Evolutionary conservation across 2,888 invertebrate genomes (phyloP).

Genomic region (Eupelmus urozonus): DNA sequence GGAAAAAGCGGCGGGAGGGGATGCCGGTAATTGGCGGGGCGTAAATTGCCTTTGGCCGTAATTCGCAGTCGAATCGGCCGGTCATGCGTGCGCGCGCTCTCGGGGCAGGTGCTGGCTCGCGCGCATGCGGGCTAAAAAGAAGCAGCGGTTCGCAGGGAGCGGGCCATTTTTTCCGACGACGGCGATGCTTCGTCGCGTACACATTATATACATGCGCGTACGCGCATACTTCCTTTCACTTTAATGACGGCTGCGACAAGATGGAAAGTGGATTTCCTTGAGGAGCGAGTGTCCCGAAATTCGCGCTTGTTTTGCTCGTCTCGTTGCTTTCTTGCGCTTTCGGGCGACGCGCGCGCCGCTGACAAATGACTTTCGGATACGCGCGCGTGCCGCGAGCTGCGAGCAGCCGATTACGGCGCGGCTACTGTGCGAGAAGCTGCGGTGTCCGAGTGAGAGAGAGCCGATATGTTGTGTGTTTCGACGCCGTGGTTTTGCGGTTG

Average conservation of each 20-base stretch:
- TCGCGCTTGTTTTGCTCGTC: slow-evolving; percentile 9
- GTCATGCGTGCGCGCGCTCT: slow-evolving; percentile 17
- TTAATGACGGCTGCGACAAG: slow-evolving; percentile 49
- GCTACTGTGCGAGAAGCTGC: no score
- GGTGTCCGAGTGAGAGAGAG: not conserved
- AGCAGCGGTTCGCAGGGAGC: slow-evolving; percentile 55
- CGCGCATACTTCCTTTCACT: slow-evolving; percentile 62
- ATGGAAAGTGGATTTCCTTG: slow-evolving; percentile 59
- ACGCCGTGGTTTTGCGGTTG: no score
- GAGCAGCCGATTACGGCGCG: not conserved
- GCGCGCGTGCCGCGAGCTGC: slow-evolving; percentile 15
- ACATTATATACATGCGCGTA: no score
- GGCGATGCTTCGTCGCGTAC: slow-evolving; percentile 36
- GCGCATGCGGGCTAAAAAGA: slow-evolving; percentile 63
- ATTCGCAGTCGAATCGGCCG: slow-evolving; percentile 45
- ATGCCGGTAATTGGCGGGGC: slow-evolving; percentile 45
- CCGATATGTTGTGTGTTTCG: not conserved
- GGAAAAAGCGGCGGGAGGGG: not conserved
- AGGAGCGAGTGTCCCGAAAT: slow-evolving; percentile 36
- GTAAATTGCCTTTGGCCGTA: slow-evolving; percentile 49
- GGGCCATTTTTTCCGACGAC: slow-evolving; percentile 54
- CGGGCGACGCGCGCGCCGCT: not conserved
- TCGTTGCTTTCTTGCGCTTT: not conserved
- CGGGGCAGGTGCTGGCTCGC: slow-evolving; percentile 60
- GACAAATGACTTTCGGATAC: slow-evolving; percentile 26